Evolutionary conservation across 2,113 vertebrate species (phyloP), one percentile per base, ranked within the genome.

Genomic region (Hirundichthys speculiger): DNA sequence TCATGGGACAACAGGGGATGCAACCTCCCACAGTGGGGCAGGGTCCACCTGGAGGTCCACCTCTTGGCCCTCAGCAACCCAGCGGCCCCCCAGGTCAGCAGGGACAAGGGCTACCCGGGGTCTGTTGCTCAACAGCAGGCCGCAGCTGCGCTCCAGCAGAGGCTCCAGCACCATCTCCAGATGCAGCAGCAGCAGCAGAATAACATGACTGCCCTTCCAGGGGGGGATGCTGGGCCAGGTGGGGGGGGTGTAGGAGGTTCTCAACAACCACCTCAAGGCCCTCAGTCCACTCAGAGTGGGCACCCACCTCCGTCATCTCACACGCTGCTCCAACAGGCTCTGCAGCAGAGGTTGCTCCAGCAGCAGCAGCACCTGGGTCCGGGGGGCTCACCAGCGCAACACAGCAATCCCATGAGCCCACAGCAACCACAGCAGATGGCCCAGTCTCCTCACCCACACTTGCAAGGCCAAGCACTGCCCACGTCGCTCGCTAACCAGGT

Each of bases 401-500:
- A 90, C 81, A 88, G 77, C 62, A 86, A 84, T 21, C 86, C 96
- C 65, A 98, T 99, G 96, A 99, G 96, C 77, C 96, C 97, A 1
- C 69, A 96, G 93, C 90, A 95, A 93, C 84, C 94, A 87, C 73
- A 97, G 95, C 95, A 98, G 94, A 89, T 92, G 89, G 69, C 88
- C 1, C 90, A 86, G 66, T 95, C 90, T 48, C 95, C 95, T 61
- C 95, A 95, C 77, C 95, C 94, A 0, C 96, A 98, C 69, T 86
- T 98, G 13, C 96, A 96, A 76, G 88, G 95, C 73, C 96, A 96
- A 90, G 90, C 93, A 59, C 87, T 95, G 75, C 81, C 94, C 71
- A 91, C 94, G 12, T 95, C 97, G 1, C 94, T 98, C 76, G 95
- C 93, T 75, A 98, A 93, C 80, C 98, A 99, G 93, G 98, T 99